Conservation (phyloP, 2,113 vertebrate species). For the Stigmatopora argus region DNA sequence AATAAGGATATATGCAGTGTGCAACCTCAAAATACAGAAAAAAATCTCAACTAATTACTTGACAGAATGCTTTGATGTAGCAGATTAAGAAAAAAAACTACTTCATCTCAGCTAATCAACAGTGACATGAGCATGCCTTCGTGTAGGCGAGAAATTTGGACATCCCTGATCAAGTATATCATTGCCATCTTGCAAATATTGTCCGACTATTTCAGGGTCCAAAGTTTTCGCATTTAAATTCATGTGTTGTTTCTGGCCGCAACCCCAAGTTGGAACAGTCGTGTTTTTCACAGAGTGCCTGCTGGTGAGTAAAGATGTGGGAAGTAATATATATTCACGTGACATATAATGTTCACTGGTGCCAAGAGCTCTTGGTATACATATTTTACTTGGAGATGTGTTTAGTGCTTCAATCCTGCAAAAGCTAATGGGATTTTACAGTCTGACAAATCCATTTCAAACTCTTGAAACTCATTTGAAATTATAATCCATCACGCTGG, state of each 20-base stretch:
- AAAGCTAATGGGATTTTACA: conserved; percentile 6
- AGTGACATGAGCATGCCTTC: no score
- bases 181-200: background rate
- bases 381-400: conserved; percentile 6
- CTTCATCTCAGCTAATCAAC: no score
- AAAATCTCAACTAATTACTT: no score
- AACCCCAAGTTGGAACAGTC: conserved; percentile 6
- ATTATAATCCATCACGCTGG: conserved; percentile 5
- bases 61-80: no score
- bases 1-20: no score
- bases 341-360: conserved; percentile 1
- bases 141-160: no score
- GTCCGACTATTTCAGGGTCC: conserved; percentile 4
- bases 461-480: conserved; percentile 6
- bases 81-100: no score
- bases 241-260: conserved; percentile 2
- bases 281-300: background rate
- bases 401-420: conserved; percentile 5
- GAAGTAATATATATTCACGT: conserved; percentile 2
- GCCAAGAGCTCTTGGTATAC: background rate
- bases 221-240: background rate
- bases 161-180: background rate
- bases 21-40: no score
- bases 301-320: conserved; percentile 5
- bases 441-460: conserved; percentile 8